phyloP scores from a whole-genome alignment of 2,113 vertebrate species.

The Parus major region DNA sequence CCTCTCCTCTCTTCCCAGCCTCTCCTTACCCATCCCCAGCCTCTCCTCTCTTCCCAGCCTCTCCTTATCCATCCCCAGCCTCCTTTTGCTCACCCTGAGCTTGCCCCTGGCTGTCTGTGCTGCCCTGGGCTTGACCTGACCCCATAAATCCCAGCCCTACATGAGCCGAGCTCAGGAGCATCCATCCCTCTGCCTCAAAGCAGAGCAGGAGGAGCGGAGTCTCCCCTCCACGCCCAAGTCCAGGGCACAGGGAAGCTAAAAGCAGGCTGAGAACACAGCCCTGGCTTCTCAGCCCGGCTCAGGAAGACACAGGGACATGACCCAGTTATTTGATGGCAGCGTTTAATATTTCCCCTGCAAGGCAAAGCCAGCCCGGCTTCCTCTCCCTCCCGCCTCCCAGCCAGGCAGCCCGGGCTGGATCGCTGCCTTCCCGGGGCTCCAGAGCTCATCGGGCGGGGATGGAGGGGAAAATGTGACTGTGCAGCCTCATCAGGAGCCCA shows the following conservation, averaged over 20 bases:
- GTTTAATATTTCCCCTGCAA: neutral
- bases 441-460: neutral
- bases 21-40: rapidly evolving
- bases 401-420: neutral
- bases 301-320: neutral
- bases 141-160: neutral
- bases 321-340: neutral
- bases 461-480: slow-evolving; percentile 20
- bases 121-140: neutral
- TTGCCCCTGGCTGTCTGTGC: neutral
- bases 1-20: neutral
- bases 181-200: neutral
- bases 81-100: neutral
- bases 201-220: neutral
- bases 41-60: neutral
- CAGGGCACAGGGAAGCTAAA: neutral
- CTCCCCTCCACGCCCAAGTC: neutral
- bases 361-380: slow-evolving; percentile 4
- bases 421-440: neutral
- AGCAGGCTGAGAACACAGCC: neutral
- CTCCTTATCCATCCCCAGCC: neutral
- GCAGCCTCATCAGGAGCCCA: neutral
- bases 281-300: neutral
- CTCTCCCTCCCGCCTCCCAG: neutral
- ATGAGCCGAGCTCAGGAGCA: neutral